These are phyloP conservation scores for Sapayoa aenigma DNA, from an alignment of 2,113 vertebrate genomes.

Conservation along the genomic window DNA sequence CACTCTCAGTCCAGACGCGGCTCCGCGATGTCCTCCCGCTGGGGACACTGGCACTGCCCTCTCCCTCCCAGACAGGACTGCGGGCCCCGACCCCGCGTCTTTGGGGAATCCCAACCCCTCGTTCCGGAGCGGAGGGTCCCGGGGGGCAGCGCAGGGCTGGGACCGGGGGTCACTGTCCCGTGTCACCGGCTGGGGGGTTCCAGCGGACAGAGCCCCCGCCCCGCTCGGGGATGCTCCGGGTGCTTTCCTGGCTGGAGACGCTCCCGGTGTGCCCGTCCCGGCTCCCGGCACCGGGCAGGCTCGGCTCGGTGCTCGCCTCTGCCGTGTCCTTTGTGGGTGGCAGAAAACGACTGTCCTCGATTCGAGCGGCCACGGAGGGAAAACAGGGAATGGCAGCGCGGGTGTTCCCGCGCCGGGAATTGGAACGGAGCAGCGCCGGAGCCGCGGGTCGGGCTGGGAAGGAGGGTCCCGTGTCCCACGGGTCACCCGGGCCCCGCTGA, in stretches of 20 bases:
- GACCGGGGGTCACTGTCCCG: not conserved
- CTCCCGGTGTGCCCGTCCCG: not conserved
- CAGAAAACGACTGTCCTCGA: not conserved
- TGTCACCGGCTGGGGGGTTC: not conserved
- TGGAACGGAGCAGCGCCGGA: not conserved
- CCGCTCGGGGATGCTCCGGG: not conserved
- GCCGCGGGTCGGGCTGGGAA: not conserved
- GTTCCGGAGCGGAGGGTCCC: not conserved
- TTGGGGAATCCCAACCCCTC: not conserved
- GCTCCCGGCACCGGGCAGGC: not conserved
- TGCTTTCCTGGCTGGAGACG: not conserved
- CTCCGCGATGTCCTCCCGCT: no score
- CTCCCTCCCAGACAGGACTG: not conserved
- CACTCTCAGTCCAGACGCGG: no score
- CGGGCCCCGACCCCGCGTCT: not conserved
- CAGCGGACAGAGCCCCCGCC: not conserved
- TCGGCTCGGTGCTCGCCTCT: not conserved
- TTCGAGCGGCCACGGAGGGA: not conserved
- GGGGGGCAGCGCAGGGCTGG: not conserved
- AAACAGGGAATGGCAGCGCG: not conserved
- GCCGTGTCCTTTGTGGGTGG: not conserved
- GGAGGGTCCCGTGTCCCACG: not conserved
- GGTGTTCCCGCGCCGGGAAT: not conserved
- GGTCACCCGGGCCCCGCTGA: not conserved
- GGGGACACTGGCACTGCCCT: no score